phyloP scores from a whole-genome alignment of 1,140 invertebrate species.

The Drosophila santomea region DNA sequence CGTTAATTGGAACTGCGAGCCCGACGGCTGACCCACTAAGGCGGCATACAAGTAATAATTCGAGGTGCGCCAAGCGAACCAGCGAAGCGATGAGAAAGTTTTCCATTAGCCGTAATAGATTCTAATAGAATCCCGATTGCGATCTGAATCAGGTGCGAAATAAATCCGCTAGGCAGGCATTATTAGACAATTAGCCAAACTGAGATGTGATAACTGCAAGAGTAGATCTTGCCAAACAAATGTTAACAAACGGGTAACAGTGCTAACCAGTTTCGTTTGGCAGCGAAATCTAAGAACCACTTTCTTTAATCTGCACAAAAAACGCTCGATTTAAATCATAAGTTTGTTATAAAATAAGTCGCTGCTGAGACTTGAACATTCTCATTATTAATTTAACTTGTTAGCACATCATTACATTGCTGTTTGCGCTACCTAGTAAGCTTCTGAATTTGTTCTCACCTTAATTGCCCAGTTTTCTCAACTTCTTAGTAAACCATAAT shows the following conservation, averaged over 20 bases:
- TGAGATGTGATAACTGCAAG: slow-evolving; percentile 23
- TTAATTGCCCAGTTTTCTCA: neutral
- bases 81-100: slow-evolving; percentile 52
- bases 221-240: neutral
- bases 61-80: slow-evolving; percentile 16
- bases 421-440: neutral
- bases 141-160: slow-evolving; percentile 35
- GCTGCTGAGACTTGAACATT: neutral
- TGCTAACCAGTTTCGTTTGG: neutral
- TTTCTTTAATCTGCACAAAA: neutral
- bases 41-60: slow-evolving; percentile 3
- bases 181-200: slow-evolving; percentile 24
- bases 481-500: neutral
- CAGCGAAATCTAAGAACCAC: neutral
- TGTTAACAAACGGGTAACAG: neutral
- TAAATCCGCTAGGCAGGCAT: slow-evolving; percentile 19
- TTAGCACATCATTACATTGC: neutral
- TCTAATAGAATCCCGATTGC: slow-evolving; percentile 52
- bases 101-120: slow-evolving; percentile 45
- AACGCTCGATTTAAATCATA: too few relatives aligned
- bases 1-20: slow-evolving; percentile 46
- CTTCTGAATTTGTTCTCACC: neutral
- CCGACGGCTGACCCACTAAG: slow-evolving; percentile 51
- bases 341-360: too few relatives aligned
- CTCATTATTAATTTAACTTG: neutral